Conservation (phyloP, 2,888 invertebrate species). For the Apamea epomidion region DNA sequence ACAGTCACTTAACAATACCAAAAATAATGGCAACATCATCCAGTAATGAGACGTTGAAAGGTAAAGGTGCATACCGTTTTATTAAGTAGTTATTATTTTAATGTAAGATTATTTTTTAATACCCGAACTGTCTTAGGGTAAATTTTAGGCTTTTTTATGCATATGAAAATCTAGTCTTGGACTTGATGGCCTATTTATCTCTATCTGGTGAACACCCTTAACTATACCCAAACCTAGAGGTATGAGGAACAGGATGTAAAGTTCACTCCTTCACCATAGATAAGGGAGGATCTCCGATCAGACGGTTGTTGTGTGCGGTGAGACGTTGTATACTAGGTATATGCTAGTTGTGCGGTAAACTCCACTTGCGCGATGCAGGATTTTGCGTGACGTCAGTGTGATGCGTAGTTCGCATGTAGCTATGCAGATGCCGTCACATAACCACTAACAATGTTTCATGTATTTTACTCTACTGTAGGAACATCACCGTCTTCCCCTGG, state of each 20-base stretch:
- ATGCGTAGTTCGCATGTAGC: no score
- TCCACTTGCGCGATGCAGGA: neutral
- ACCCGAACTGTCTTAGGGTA: no score
- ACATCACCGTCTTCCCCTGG: conserved; percentile 93
- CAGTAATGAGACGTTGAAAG: conserved; percentile 94
- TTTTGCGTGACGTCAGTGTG: neutral
- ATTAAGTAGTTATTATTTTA: neutral
- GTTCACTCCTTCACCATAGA: neutral
- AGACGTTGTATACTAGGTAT: neutral
- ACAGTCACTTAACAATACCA: conserved; percentile 92
- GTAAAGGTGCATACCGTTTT: conserved; percentile 84
- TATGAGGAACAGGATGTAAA: neutral
- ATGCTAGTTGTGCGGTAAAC: neutral
- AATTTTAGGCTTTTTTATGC: neutral
- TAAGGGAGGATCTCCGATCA: neutral
- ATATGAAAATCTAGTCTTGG: neutral
- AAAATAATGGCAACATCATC: conserved; percentile 93
- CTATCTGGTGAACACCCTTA: neutral
- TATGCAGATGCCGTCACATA: neutral
- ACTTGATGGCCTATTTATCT: no score
- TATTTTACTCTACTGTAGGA: conserved; percentile 69
- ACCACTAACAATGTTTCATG: neutral
- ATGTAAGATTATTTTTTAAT: no score
- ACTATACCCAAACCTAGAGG: neutral
- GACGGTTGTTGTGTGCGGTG: neutral